Base-by-base conservation (phyloP, 1,140 invertebrate genomes). In the Neodiprion virginianus region DNA sequence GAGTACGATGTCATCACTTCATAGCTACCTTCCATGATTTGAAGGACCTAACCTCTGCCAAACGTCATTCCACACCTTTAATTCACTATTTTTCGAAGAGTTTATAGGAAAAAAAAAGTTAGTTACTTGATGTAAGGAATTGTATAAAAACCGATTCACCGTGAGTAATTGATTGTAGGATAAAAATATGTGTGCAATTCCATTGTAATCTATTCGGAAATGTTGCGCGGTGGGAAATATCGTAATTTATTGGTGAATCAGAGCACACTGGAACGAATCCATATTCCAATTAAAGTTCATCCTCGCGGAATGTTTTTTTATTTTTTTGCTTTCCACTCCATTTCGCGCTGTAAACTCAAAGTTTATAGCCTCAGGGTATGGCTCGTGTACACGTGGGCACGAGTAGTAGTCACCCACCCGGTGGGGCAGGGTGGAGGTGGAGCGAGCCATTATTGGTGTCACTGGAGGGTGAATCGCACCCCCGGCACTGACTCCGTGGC, bases 211-310 rank as follows among this genome's bases (percentile, higher is more conserved):
- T 61, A 61, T 61, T 61, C 53, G 5, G 53, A 61, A 61, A 61
- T 5, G 4, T 17, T 40, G 28, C 53, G n/a, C 11, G 11, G 53
- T 14, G n/a, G n/a, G 53, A 87, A 84, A 83, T 86, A 82, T 80
- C 80, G 85, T 86, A 87, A 87, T 87, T 87, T 87, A 88, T 88
- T 83, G 82, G 83, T 80, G 86, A 86, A 88, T 87, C 85, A 85
- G 83, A 85, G 87, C 86, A 86, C 79, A 81, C 82, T 81, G 85
- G 84, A 87, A 84, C 81, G 83, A 80, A 86, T 88, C 85, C 86
- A 88, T 88, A 87, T 88, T 88, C 86, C 87, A 88, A 88, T 88
- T 88, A 88, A 87, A 88, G 85, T 86, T 88, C 84, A 87, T 87
- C 82, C 87, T 87, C 79, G 81, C 82, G 86, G 82, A 87, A 86